Evolutionary conservation across 2,888 invertebrate species (phyloP).

Genomic region (Clivina fossor): DNA sequence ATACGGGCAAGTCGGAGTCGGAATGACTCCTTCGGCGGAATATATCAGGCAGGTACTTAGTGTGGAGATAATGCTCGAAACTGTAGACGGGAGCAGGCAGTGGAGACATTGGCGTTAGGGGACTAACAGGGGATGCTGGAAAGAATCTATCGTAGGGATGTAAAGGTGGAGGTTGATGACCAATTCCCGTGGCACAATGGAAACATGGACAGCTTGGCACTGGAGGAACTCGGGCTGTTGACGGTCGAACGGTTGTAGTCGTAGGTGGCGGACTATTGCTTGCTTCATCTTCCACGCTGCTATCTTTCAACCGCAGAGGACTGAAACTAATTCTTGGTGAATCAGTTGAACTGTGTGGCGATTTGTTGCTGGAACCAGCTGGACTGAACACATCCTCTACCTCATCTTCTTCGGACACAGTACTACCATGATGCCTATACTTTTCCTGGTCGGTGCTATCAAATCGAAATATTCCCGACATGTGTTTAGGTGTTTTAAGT

Average conservation of each 20-base stretch:
- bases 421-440: slow-evolving; percentile 42
- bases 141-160: slow-evolving; percentile 56
- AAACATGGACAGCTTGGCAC: slow-evolving; percentile 51
- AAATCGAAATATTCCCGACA: slow-evolving; percentile 58
- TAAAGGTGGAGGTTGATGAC: slow-evolving; percentile 49
- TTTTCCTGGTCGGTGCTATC: slow-evolving; percentile 52
- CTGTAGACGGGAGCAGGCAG: slow-evolving; percentile 59
- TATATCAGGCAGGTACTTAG: slow-evolving; percentile 65
- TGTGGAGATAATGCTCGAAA: slow-evolving; percentile 65
- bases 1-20: slow-evolving; percentile 64
- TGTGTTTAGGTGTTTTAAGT: slow-evolving; percentile 48
- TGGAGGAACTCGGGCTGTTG: slow-evolving; percentile 45
- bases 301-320: slow-evolving; percentile 58
- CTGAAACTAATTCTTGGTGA: slow-evolving; percentile 59
- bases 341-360: slow-evolving; percentile 59
- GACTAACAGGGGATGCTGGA: slow-evolving; percentile 61
- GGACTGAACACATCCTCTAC: slow-evolving; percentile 64
- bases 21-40: slow-evolving; percentile 65
- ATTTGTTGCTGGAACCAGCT: slow-evolving; percentile 59
- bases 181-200: slow-evolving; percentile 50
- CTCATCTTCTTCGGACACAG: slow-evolving; percentile 54
- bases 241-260: slow-evolving; percentile 46
- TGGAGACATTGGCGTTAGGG: slow-evolving; percentile 58
- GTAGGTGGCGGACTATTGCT: slow-evolving; percentile 48
- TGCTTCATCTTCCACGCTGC: slow-evolving; percentile 51